phyloP scores from a whole-genome alignment of 2,888 invertebrate species.

The Ectobius pallidus region DNA sequence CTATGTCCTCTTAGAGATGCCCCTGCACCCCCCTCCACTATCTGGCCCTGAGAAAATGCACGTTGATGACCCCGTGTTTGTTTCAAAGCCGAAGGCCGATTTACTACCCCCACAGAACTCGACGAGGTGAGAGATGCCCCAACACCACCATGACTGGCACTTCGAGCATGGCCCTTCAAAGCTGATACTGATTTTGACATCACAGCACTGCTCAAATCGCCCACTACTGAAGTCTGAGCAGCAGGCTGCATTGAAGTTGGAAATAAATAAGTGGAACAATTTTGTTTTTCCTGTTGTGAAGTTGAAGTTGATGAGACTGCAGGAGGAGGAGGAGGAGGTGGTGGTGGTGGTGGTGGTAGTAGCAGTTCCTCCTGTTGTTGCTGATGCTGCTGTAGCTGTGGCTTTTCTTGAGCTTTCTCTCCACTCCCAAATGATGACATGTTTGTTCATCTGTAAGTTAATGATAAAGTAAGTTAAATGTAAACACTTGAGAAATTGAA shows the following conservation, averaged over 20 bases:
- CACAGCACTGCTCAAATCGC: conserved; percentile 17
- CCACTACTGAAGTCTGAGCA: conserved; percentile 3
- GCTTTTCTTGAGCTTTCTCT: conserved; percentile 53
- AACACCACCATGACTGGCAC: conserved; percentile 84
- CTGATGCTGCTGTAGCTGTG: conserved; percentile 4
- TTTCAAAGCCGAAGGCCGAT: conserved; percentile 74
- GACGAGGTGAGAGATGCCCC: conserved; percentile 55
- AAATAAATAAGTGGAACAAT: conserved; percentile 50
- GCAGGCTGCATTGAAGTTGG: conserved; percentile 34
- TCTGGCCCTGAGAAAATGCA: conserved; percentile 87
- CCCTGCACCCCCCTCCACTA: conserved; percentile 52
- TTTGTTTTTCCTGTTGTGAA: conserved; percentile 29
- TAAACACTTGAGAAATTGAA: too few relatives aligned
- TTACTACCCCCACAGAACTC: conserved; percentile 51
- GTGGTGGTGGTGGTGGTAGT: background rate
- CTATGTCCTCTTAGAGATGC: conserved; percentile 68
- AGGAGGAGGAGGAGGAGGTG: background rate
- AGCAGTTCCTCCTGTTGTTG: conserved; percentile 4
- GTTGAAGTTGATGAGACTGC: background rate
- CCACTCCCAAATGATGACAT: conserved; percentile 72
- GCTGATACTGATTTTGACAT: conserved; percentile 30
- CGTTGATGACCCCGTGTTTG: conserved; percentile 78
- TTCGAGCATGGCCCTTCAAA: conserved; percentile 69
- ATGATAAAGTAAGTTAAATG: background rate
- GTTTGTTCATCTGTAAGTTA: conserved; percentile 66